Conservation (phyloP, 2,888 invertebrate species). For the Melinaea menophilus region DNA sequence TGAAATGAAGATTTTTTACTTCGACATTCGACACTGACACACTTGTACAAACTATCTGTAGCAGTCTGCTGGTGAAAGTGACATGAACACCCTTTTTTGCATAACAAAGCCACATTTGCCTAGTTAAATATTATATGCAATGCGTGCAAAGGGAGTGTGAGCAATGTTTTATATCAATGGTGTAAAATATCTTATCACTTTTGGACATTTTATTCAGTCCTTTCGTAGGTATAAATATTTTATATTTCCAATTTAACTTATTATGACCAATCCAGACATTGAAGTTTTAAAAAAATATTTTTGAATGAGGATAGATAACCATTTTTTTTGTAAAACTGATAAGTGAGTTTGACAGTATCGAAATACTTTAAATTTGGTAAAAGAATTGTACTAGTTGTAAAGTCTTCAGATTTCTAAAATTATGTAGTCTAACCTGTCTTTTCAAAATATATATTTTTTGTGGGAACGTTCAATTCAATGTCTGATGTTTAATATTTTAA, state of each 20-base stretch:
- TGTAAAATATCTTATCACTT: constrained; percentile 16
- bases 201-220: constrained; percentile 7
- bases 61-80: constrained; percentile 2
- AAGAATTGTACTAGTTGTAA: no score
- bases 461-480: no score
- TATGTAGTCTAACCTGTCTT: background rate
- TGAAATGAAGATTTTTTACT: no score
- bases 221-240: constrained; percentile 12
- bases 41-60: constrained; percentile 25
- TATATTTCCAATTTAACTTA: background rate
- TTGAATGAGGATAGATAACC: no score
- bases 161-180: constrained; percentile 20
- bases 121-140: constrained; percentile 23
- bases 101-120: constrained; percentile 17
- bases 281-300: constrained; percentile 11
- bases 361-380: no score
- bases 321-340: no score
- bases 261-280: background rate
- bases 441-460: no score
- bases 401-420: no score
- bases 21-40: no score
- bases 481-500: no score
- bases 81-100: constrained; percentile 16
- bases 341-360: no score
- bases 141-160: constrained; percentile 14